phyloP scores from a whole-genome alignment of 2,113 vertebrate genomes.

The Galeopterus variegatus region DNA sequence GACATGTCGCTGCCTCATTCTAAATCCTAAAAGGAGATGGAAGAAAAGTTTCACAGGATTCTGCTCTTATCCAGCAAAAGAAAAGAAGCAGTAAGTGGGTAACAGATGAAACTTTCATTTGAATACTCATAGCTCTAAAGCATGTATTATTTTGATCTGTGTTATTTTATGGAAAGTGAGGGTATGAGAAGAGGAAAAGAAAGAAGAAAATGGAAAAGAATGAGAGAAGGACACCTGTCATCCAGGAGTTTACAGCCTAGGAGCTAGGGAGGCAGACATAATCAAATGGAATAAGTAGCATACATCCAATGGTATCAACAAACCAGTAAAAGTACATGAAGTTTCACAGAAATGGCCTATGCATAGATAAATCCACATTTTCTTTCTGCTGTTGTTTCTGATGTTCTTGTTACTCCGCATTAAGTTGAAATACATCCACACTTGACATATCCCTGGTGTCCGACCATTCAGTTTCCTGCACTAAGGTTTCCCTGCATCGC shows the following conservation, averaged over 20 bases:
- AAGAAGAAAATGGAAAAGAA: background rate
- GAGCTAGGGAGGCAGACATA: background rate
- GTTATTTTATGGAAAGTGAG: background rate
- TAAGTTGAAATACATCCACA: background rate
- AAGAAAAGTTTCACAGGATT: background rate
- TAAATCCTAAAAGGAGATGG: constrained; percentile 90
- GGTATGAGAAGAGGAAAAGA: background rate
- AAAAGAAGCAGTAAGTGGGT: background rate
- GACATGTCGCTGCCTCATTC: constrained; percentile 92
- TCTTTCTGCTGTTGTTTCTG: background rate
- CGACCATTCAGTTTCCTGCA: background rate
- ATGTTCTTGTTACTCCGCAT: background rate
- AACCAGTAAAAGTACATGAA: background rate
- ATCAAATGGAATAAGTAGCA: background rate
- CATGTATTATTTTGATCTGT: background rate
- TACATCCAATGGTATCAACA: background rate
- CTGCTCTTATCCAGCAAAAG: background rate
- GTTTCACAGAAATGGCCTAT: background rate
- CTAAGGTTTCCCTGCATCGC: background rate
- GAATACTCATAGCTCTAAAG: background rate
- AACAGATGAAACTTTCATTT: background rate
- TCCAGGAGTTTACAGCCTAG: constrained; percentile 1
- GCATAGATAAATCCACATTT: background rate
- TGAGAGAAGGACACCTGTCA: background rate
- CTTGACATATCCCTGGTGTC: background rate